Conservation (phyloP, 2,888 invertebrate species). For the Synergus umbraculus region DNA sequence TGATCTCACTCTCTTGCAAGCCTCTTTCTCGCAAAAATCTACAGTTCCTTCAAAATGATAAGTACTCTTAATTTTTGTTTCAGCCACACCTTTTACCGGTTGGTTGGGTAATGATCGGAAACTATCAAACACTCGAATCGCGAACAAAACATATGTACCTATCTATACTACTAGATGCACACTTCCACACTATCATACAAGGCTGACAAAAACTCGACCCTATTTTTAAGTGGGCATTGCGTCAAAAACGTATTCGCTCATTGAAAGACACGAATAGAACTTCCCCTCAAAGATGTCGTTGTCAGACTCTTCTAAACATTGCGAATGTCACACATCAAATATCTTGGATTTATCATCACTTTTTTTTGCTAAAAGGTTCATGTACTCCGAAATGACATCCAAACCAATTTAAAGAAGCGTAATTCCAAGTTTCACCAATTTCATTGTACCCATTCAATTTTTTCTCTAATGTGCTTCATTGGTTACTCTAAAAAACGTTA, state of each 20-base stretch:
- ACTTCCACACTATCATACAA: conserved; percentile 44
- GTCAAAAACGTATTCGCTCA: conserved; percentile 62
- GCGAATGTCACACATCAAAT: conserved; percentile 23
- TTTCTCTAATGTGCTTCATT: too few relatives aligned
- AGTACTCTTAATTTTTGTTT: not conserved
- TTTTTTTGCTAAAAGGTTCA: not conserved
- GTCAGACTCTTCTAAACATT: conserved; percentile 33
- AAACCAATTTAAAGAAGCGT: too few relatives aligned
- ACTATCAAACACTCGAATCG: conserved; percentile 9
- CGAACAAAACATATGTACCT: conserved; percentile 28
- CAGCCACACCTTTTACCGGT: conserved; percentile 40
- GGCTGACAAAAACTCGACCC: conserved; percentile 52
- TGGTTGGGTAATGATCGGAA: conserved; percentile 26
- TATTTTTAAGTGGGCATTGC: conserved; percentile 67
- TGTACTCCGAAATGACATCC: too few relatives aligned
- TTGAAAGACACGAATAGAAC: conserved; percentile 69
- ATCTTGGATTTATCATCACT: conserved; percentile 7
- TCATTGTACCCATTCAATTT: too few relatives aligned
- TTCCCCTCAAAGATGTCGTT: conserved; percentile 35
- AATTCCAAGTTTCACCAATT: too few relatives aligned
- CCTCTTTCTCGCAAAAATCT: not conserved
- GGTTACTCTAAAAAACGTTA: too few relatives aligned
- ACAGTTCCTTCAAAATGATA: not conserved
- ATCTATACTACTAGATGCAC: conserved; percentile 10
- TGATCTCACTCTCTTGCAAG: not conserved